Percentiles rank a stretch among this genome's conserved stretches.
phyloP scores from a whole-genome alignment of 2,113 vertebrate species.

The Kryptolebias marmoratus region DNA sequence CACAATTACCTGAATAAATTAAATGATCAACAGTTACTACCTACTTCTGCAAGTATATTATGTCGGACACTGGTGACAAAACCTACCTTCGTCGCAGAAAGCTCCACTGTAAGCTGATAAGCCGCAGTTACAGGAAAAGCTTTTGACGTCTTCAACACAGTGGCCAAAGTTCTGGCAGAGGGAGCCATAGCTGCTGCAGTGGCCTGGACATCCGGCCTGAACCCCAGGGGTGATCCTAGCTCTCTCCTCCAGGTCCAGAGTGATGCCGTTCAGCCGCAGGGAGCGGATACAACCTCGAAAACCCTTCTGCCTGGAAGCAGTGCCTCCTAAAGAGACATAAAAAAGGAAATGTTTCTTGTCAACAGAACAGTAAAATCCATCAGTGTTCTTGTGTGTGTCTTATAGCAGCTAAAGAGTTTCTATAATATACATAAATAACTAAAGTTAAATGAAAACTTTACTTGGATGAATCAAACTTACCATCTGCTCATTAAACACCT shows the following conservation, averaged over 20 bases:
- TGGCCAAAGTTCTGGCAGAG: conserved; percentile 88
- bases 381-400: no score
- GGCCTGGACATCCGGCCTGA: conserved; percentile 89
- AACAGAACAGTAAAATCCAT: no score
- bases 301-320: conserved; percentile 93
- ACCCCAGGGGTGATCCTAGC: conserved; percentile 91
- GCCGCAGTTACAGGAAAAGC: conserved; percentile 90
- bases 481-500: conserved; percentile 1
- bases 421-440: no score
- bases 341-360: no score
- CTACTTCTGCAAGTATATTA: no score
- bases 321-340: conserved; percentile 84
- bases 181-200: conserved; percentile 92
- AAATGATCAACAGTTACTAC: no score
- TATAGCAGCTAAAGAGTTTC: no score
- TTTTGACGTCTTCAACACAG: conserved; percentile 86
- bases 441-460: neutral
- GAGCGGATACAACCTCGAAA: conserved; percentile 94
- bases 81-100: conserved; percentile 89
- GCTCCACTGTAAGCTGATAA: conserved; percentile 85
- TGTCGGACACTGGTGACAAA: neutral
- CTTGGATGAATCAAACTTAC: neutral
- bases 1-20: no score
- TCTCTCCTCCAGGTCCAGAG: conserved; percentile 89
- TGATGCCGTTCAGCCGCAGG: conserved; percentile 88